Percentiles rank a stretch among this genome's conserved stretches.
phyloP scores from a whole-genome alignment of 2,113 vertebrate genomes.

The Gopherus evgoodei region DNA sequence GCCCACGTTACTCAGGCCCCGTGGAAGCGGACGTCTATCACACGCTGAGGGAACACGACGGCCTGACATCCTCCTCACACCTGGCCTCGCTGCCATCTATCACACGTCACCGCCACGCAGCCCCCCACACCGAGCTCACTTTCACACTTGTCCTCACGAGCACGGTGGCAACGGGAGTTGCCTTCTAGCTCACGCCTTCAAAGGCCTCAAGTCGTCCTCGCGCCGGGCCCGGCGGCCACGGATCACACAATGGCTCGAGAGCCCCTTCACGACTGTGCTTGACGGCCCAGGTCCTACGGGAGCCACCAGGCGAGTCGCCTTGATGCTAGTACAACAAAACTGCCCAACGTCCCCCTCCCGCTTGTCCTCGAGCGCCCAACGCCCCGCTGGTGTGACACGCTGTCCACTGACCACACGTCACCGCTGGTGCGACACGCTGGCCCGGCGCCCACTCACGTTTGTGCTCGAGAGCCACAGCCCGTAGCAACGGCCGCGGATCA shows the following conservation, averaged over 20 bases:
- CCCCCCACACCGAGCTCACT: constrained; percentile 4
- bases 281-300: not conserved
- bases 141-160: constrained; percentile 24
- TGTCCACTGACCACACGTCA: not conserved
- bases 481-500: no score
- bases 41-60: constrained; percentile 63
- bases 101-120: constrained; percentile 35
- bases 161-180: constrained; percentile 13
- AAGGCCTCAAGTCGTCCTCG: not conserved
- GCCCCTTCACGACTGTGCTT: not conserved
- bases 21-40: constrained; percentile 68
- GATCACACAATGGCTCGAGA: not conserved
- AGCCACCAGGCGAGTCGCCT: not conserved
- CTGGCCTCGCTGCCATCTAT: not conserved
- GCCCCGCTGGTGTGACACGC: not conserved
- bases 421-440: not conserved
- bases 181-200: not conserved
- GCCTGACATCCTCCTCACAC: constrained; percentile 68
- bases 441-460: not conserved
- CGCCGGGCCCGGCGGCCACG: not conserved
- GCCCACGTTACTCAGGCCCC: constrained; percentile 67
- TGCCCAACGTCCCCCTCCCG: no score
- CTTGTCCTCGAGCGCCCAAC: no score
- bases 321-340: not conserved
- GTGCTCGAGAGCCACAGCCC: not conserved